Evolutionary conservation across 2,888 invertebrate genomes (phyloP), one percentile per base, ranked within the genome.

Genomic region (Zaprionus bogoriensis): DNA sequence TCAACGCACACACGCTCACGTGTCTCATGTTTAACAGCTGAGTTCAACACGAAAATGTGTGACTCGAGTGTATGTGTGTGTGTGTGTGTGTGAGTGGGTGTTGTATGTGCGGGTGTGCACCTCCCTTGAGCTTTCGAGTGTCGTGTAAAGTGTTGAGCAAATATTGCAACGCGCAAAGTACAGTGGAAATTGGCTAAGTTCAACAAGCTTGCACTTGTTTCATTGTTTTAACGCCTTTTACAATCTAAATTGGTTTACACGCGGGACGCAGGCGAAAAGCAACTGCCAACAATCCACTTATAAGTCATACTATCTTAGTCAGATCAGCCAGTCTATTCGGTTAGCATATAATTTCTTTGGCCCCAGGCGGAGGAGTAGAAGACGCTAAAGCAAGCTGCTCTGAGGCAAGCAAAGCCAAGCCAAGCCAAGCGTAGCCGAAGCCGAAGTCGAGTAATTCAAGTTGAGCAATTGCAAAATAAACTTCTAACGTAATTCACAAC

Each of bases 401-500:
- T n/a, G n/a, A n/a, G n/a, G n/a, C n/a, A n/a, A n/a, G n/a, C n/a
- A n/a, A n/a, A n/a, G n/a, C n/a, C n/a, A n/a, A n/a, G n/a, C 25
- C 25, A 25, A 6, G 25, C 25, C 6, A 25, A 25, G 25, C 25
- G 6, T 25, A 32, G n/a, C 14, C 32, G 10, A 5, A 7, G 12
- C 32, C 12, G 12, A 32, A 32, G 32, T 32, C 27, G 51, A 53
- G 32, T 46, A 51, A 46, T 47, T 58, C 38, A 32, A 59, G 58
- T 65, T 76, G 62, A 74, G 67, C 74, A 66, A 73, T 76, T 73
- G 77, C 74, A 54, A 65, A 69, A 69, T 73, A 77, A 73, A 77
- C 59, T 71, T 68, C 66, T 69, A 53, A 46, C 61, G 54, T 36
- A 76, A 74, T 74, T 69, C 72, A 67, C 60, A 70, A 63, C 70